Conservation (phyloP, 2,113 vertebrate genomes). For the Noturus placidus region DNA sequence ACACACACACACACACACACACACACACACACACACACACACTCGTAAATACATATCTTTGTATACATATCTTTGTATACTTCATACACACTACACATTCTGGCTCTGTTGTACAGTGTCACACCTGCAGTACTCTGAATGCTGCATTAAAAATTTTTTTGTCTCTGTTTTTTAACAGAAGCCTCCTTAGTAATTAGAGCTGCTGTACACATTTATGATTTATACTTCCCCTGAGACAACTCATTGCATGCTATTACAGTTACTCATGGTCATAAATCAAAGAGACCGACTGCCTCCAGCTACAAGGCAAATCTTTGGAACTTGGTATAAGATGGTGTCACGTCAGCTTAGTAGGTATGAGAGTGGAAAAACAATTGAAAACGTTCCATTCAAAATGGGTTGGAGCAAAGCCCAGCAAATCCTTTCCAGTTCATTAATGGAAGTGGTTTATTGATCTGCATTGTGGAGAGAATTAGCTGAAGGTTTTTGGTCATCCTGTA, state of each 20-base stretch:
- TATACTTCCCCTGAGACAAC: not conserved
- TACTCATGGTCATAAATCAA: constrained; percentile 22
- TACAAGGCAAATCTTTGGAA: constrained; percentile 8
- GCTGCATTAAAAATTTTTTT: not conserved
- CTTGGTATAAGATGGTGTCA: constrained; percentile 23
- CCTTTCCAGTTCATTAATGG: constrained; percentile 14
- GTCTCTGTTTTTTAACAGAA: not conserved
- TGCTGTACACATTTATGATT: constrained; percentile 18
- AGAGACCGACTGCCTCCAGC: not conserved
- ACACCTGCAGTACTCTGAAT: not conserved
- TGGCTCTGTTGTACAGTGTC: not conserved
- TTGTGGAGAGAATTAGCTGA: not conserved
- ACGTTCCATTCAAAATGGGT: constrained; percentile 35
- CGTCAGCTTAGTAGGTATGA: not conserved
- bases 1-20: not conserved
- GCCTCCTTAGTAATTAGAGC: not conserved
- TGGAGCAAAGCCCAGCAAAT: constrained; percentile 37
- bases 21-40: not conserved
- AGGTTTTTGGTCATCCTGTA: not conserved
- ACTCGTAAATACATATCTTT: not conserved
- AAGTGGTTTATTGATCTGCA: constrained; percentile 4
- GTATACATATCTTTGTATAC: no score
- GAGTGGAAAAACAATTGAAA: constrained; percentile 34
- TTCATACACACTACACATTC: not conserved
- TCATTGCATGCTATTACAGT: constrained; percentile 14